phyloP scores from a whole-genome alignment of 2,888 invertebrate genomes.

The Troides oblongomaculatus region DNA sequence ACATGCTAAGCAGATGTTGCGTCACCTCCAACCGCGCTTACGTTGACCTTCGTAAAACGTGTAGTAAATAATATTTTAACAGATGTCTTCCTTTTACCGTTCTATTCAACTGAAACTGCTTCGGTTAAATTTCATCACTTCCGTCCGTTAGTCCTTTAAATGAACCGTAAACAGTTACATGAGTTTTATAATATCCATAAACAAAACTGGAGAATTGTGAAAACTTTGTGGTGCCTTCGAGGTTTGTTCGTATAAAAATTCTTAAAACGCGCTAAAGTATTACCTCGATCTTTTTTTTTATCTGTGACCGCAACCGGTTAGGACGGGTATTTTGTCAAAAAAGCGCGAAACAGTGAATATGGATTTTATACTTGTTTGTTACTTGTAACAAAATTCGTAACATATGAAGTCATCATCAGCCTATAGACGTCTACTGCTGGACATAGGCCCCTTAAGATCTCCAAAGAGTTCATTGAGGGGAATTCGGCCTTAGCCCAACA shows the following conservation, averaged over 20 bases:
- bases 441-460: no score
- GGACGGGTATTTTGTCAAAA: slow-evolving; percentile 4
- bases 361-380: slow-evolving; percentile 7
- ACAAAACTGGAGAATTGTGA: not conserved
- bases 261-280: slow-evolving; percentile 5
- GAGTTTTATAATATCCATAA: not conserved
- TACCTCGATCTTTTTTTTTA: slow-evolving; percentile 13
- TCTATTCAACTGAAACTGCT: not conserved
- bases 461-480: no score
- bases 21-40: slow-evolving; percentile 55
- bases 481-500: no score
- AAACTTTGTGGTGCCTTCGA: not conserved
- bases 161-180: not conserved
- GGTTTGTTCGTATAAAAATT: slow-evolving; percentile 4
- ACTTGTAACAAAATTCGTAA: not conserved
- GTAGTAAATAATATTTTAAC: slow-evolving; percentile 32
- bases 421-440: no score
- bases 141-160: not conserved
- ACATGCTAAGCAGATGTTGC: slow-evolving; percentile 60
- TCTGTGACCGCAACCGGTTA: slow-evolving; percentile 16
- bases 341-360: slow-evolving; percentile 3
- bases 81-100: slow-evolving; percentile 34
- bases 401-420: no score
- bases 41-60: slow-evolving; percentile 60
- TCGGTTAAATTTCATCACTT: not conserved